These are phyloP conservation scores for Cancer borealis DNA, from an alignment of 2,888 invertebrate genomes.

Conservation along the genomic window DNA sequence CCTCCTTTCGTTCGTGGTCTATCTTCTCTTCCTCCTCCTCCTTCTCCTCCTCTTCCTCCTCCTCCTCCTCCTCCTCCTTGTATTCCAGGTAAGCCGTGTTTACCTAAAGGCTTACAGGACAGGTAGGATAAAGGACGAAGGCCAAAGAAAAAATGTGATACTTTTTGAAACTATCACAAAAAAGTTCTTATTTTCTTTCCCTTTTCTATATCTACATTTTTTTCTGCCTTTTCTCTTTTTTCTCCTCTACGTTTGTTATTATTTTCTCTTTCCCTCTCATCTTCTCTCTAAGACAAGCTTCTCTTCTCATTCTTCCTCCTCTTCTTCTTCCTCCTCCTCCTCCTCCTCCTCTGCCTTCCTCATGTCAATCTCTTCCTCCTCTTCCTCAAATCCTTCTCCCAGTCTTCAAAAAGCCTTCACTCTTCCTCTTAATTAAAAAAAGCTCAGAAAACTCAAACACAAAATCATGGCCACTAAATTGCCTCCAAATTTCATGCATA, in stretches of 20 bases:
- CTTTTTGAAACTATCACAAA: background rate
- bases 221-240: background rate
- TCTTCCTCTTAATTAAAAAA: slow-evolving; percentile 11
- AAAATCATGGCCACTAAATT: background rate
- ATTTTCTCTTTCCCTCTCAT: background rate
- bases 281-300: background rate
- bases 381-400: background rate
- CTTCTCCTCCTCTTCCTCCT: background rate
- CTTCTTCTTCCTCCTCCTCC: background rate
- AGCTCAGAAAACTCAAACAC: background rate
- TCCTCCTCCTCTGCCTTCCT: background rate
- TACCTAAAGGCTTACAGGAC: background rate
- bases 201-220: background rate
- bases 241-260: background rate
- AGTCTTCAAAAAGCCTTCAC: background rate
- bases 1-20: background rate
- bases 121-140: slow-evolving; percentile 3
- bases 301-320: background rate
- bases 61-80: background rate
- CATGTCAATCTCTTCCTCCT: background rate
- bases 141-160: background rate
- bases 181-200: background rate
- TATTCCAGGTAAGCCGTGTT: background rate
- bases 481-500: background rate
- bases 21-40: background rate